Base-by-base conservation (phyloP, 2,888 invertebrate genomes). In the Lithophane semibrunnea region DNA sequence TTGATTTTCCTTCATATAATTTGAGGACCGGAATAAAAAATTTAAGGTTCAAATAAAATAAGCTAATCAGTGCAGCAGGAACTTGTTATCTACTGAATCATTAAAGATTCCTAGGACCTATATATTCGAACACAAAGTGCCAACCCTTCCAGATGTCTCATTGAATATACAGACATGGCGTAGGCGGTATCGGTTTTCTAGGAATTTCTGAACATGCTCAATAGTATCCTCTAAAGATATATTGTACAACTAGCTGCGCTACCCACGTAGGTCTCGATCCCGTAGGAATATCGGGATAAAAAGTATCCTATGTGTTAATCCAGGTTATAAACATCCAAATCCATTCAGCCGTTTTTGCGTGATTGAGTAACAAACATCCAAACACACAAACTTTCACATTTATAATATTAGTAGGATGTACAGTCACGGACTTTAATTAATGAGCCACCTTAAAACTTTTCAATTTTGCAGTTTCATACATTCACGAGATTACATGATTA, bases 111-210 rank as follows among this genome's bases (percentile, higher is more conserved):
- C 37, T 13, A 60, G 52, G 24, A 42, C 18, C 9, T 16, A 8
- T 16, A 29, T 9, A 61, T n/a, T 29, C 8, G 29, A 4, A 67
- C 16, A 61, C 21, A 61, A 77, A 54, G n/a, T 44, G 18, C 8
- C 18, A 52, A 56, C 37, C 60, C 29, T 80, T 61, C 60, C 54
- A 60, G 52, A 49, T 80, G 60, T 70, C 75, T 66, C 75, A 80
- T 67, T 80, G 54, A 80, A 66, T 80, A 80, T 67, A 80, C 75
- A 80, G 65, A 80, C 54, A 49, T 24, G 42, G 49, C 68, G 75
- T 74, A 66, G 74, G 69, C 56, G 61, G 61, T 61, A 56, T 80
- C 56, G 18, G 61, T 63, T 75, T 61, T 58, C 63, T 67, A 58
- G 56, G 24, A 42, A 29, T 67, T 61, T 58, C 66, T 58, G 13